Conservation (phyloP, 1,140 invertebrate species). For the Bombus cullumanus region DNA sequence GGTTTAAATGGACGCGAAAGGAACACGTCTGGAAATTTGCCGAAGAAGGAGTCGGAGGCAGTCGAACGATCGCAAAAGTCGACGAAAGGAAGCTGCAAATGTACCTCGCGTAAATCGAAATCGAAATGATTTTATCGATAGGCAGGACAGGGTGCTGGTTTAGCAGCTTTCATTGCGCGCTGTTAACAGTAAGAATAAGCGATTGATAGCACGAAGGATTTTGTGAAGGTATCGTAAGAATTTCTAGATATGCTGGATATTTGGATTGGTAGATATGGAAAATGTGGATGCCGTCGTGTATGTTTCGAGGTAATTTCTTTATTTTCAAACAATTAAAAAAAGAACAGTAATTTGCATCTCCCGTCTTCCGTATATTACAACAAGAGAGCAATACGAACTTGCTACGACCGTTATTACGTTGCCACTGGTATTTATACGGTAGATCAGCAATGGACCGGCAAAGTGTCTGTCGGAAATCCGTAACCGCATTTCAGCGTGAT, state of each 20-base stretch:
- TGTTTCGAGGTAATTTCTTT: too few relatives aligned
- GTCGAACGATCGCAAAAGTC: background rate
- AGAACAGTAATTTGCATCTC: too few relatives aligned
- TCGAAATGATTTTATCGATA: background rate
- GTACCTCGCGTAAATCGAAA: background rate
- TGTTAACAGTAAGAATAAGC: background rate
- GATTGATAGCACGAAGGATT: background rate
- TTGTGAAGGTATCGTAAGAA: background rate
- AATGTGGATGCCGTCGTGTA: too few relatives aligned
- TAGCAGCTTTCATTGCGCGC: background rate
- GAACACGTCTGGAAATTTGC: background rate
- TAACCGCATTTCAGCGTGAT: constrained; percentile 59
- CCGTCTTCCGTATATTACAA: too few relatives aligned
- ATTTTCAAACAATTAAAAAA: too few relatives aligned
- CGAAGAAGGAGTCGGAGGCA: background rate
- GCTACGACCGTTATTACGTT: too few relatives aligned
- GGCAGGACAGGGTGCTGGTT: too few relatives aligned
- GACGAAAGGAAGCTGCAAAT: background rate
- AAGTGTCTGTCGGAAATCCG: constrained; percentile 60
- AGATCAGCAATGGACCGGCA: constrained; percentile 26
- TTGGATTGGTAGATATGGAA: too few relatives aligned
- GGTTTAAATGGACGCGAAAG: background rate
- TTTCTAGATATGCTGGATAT: too few relatives aligned
- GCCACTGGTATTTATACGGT: constrained; percentile 1
- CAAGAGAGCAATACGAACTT: too few relatives aligned